Percentiles rank a stretch among this genome's conserved stretches.
Evolutionary conservation across 2,888 invertebrate genomes (phyloP).

Genomic region (Drosophila trichaetosa): DNA sequence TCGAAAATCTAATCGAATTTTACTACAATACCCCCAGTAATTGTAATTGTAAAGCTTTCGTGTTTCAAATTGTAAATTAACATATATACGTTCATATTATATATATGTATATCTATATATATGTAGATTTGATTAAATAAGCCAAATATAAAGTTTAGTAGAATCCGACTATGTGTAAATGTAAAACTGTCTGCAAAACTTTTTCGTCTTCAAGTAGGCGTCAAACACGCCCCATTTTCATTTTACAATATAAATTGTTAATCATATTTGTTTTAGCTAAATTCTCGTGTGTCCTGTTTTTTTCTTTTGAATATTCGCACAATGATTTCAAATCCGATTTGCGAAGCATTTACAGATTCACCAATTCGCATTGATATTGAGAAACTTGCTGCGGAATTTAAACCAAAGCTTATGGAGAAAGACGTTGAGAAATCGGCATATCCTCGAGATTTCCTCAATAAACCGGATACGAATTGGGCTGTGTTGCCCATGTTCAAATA

Average conservation of each 20-base stretch:
- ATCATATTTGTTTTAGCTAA: conserved; percentile 13
- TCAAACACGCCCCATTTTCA: background rate
- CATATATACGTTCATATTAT: conserved; percentile 16
- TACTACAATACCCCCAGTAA: conserved; percentile 25
- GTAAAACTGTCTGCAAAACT: conserved; percentile 6
- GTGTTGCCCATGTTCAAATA: conserved; percentile 70
- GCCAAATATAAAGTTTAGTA: conserved; percentile 72
- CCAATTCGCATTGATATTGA: conserved; percentile 59
- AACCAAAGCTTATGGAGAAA: conserved; percentile 37
- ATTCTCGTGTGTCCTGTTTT: background rate
- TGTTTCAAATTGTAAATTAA: conserved; percentile 61
- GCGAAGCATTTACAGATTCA: conserved; percentile 56
- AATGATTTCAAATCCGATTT: conserved; percentile 50
- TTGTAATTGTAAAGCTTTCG: conserved; percentile 46
- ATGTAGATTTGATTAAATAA: conserved; percentile 63
- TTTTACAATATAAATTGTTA: conserved; percentile 1
- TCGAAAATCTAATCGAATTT: conserved; percentile 16
- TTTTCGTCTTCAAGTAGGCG: conserved; percentile 10
- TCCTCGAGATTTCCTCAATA: conserved; percentile 54
- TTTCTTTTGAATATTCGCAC: background rate
- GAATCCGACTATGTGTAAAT: conserved; percentile 38
- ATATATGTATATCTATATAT: conserved; percentile 45
- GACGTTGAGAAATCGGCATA: conserved; percentile 24
- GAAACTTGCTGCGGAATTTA: conserved; percentile 55
- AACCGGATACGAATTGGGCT: conserved; percentile 57